Evolutionary conservation across 1,140 invertebrate species (phyloP), one percentile per base, ranked within the genome.

Genomic region (Ruditapes philippinarum): DNA sequence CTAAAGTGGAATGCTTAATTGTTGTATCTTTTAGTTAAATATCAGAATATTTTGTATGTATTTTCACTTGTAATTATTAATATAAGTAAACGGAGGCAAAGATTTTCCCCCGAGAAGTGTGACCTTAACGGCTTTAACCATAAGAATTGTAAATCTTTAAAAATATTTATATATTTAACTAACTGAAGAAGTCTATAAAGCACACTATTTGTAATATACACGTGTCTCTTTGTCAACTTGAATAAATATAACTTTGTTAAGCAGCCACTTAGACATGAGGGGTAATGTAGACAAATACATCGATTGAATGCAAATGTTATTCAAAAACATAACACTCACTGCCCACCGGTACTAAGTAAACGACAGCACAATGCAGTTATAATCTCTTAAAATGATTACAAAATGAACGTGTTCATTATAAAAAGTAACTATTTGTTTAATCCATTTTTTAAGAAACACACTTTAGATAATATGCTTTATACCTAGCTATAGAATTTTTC

Each of bases 191-290:
- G n/a, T 62, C n/a, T 62, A 62, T 9, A n/a, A 9, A 28, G 22
- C 28, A 14, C 19, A 28, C 11, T 62, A 28, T 62, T 62, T 62
- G 14, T 28, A 25, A 62, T 28, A 17, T 74, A 49, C 70, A 74
- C 70, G 70, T 74, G 70, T 38, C 70, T 38, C 2, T 40, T 74
- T 38, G n/a, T 74, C 49, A 74, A 49, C 40, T 42, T 49, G 49
- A 45, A 25, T 28, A 22, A 19, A 31, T 49, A 12, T 25, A 45
- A 62, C n/a, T n/a, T 25, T 25, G 11, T 12, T 28, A 49, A n/a
- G 14, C 22, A n/a, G 40, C 36, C 40, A 74, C 70, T 74, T 74
- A 25, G 70, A 74, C 70, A 42, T 49, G 14, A n/a, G 2, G 49
- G 38, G n/a, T 42, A 74, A 42, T 74, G 40, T 28, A 49, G 70